phyloP scores from a whole-genome alignment of 1,140 invertebrate species.

The Bombus superbus region DNA sequence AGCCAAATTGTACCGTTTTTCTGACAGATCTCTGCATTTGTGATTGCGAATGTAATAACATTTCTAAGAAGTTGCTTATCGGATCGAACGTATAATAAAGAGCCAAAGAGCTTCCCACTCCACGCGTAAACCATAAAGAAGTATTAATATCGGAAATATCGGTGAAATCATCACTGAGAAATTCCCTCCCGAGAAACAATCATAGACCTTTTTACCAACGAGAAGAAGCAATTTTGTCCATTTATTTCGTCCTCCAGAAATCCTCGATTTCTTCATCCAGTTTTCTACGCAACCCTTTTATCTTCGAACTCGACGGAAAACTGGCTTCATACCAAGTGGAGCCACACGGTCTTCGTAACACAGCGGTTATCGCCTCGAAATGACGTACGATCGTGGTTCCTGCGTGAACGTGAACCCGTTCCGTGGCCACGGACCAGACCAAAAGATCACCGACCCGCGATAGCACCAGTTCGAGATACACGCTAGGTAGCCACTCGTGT shows the following conservation, averaged over 20 bases:
- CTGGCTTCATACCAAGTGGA: conserved; percentile 53
- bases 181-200: not conserved
- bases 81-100: not conserved
- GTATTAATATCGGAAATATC: not conserved
- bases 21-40: no score
- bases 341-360: conserved; percentile 30
- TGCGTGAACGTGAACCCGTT: conserved; percentile 24
- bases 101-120: no score
- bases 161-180: not conserved
- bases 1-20: not conserved
- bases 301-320: conserved; percentile 37
- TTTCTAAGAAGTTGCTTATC: no score
- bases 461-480: conserved; percentile 22
- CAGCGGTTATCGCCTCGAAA: conserved; percentile 48
- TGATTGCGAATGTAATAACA: no score
- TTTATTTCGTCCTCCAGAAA: not conserved
- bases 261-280: not conserved
- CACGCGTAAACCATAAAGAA: not conserved
- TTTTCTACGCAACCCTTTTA: not conserved
- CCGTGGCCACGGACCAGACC: conserved; percentile 13
- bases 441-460: conserved; percentile 17
- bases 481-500: not conserved
- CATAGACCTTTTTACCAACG: not conserved
- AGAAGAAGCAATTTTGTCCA: not conserved
- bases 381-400: conserved; percentile 41